Evolutionary conservation across 1,140 invertebrate species (phyloP), one percentile per base, ranked within the genome.

Genomic region (Battus philenor): DNA sequence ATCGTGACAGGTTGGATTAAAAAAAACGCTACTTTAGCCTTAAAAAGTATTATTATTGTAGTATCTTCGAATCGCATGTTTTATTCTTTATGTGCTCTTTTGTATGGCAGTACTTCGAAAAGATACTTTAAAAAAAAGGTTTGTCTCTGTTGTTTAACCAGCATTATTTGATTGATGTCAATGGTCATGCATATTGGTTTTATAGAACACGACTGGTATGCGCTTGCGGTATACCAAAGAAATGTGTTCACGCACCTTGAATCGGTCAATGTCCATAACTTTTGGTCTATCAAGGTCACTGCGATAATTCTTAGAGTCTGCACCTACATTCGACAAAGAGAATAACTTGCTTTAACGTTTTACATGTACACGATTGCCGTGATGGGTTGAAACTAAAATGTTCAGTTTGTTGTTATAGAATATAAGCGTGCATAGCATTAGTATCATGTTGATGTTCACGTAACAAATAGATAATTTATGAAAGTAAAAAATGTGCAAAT

Each of bases 131-230:
- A n/a, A n/a, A n/a, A n/a, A n/a, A n/a, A n/a, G n/a, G n/a, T n/a
- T n/a, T n/a, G n/a, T n/a, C n/a, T 27, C 1, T 27, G 24, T 27
- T 27, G 10, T 26, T 39, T 39, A 15, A 26, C 22, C 7, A 26
- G 6, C 33, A 39, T 39, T 16, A 8, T 1, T 3, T 15, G 22
- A 27, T 39, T 20, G 12, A 39, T 39, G 22, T 7, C 13, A 39
- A 27, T 13, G 36, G 36, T 39, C 36, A 39, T 39, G 36, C 18
- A 8, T 39, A 27, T 39, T 39, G 36, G 22, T 16, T 39, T 24
- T 39, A 13, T 39, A 26, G 36, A 26, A 13, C 36, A 10, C 24
- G 12, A n/a, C 12, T 27, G 4, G 36, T 39, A 22, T 39, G 12
- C 22, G 12, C 11, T 20, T 15, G n/a, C 26, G 17, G 7, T 39